A percentile compares a stretch with the other conserved stretches of the same genome.
phyloP scores from a whole-genome alignment of 2,113 vertebrate genomes.

The Progne subis region DNA sequence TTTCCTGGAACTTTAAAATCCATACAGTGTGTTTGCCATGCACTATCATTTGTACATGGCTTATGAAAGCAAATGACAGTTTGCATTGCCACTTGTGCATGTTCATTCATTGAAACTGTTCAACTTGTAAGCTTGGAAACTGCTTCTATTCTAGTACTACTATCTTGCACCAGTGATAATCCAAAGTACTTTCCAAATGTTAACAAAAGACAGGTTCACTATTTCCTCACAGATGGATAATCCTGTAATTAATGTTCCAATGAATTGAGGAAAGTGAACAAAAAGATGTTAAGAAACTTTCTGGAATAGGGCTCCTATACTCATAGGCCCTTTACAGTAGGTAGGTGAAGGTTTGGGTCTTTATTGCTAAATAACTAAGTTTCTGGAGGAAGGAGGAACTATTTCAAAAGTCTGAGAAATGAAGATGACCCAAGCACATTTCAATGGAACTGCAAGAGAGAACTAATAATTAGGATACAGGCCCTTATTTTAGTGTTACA shows the following conservation, averaged over 20 bases:
- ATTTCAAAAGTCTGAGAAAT: neutral
- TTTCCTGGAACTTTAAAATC: slow-evolving; percentile 53
- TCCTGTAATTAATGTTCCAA: neutral
- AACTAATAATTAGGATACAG: neutral
- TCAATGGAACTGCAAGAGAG: neutral
- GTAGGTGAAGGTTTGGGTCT: neutral
- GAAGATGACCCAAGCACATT: neutral
- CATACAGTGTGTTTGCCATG: neutral
- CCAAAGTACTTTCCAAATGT: neutral
- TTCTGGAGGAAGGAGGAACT: neutral
- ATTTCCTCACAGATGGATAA: neutral
- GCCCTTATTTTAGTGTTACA: neutral
- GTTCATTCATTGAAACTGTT: neutral
- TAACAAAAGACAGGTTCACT: neutral
- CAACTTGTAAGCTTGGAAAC: neutral
- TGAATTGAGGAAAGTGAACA: neutral
- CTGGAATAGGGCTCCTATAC: neutral
- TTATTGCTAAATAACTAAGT: neutral
- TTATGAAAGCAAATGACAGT: slow-evolving; percentile 8
- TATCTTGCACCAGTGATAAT: neutral
- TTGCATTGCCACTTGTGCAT: neutral
- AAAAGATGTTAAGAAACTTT: neutral
- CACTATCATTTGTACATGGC: neutral
- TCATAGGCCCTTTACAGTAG: neutral
- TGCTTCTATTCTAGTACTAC: neutral